These are phyloP conservation scores for Anneissia japonica DNA, from an alignment of 35 echinoderm and acorn worm species.

Conservation along the genomic window DNA sequence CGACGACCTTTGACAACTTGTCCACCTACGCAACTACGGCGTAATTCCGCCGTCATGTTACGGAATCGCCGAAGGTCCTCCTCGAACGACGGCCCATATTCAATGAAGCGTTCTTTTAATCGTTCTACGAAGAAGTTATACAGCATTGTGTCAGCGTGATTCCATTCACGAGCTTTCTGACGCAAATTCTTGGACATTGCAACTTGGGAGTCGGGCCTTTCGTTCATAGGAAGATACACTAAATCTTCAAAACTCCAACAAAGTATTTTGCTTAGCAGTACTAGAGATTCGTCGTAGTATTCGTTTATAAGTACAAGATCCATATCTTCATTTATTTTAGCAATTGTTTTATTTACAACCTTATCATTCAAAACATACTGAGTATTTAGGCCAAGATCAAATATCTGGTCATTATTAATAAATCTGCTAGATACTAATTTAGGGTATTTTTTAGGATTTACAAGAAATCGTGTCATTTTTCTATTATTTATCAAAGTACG, in stretches of 20 bases:
- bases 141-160: too few species aligned
- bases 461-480: background rate
- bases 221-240: background rate
- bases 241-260: background rate
- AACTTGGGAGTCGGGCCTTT: too few species aligned
- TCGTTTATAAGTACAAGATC: slow-evolving; percentile 38
- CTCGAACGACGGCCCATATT: too few species aligned
- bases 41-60: too few species aligned
- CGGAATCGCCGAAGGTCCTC: too few species aligned
- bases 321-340: background rate
- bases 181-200: too few species aligned
- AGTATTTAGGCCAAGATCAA: slow-evolving; percentile 38
- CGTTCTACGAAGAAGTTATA: too few species aligned
- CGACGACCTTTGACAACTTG: too few species aligned
- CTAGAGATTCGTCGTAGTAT: background rate
- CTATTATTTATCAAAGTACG: background rate
- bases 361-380: background rate
- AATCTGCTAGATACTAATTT: slow-evolving; percentile 6
- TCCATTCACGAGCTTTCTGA: too few species aligned
- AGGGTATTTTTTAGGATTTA: background rate
- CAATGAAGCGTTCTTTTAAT: too few species aligned
- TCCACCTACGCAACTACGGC: too few species aligned
- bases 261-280: background rate
- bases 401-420: slow-evolving; percentile 48
- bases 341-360: slow-evolving; percentile 15